Conservation (phyloP, 2,113 vertebrate genomes). For the Hipposideros armiger region DNA sequence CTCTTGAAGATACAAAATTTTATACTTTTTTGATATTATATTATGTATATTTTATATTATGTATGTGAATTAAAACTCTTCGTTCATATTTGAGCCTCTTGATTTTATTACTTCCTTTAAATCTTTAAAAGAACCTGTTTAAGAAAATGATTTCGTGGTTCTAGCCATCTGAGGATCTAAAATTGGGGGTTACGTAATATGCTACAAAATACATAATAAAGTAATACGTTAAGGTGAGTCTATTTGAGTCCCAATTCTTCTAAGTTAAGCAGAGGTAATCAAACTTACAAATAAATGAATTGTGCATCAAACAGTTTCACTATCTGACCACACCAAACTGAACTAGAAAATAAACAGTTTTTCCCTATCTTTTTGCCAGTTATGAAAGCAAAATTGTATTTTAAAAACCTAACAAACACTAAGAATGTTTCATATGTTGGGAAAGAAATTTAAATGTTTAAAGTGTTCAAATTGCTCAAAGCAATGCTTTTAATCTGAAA, state of each 20-base stretch:
- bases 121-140: background rate
- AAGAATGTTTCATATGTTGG: background rate
- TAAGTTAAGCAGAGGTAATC: background rate
- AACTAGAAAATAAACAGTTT: background rate
- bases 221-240: background rate
- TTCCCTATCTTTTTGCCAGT: background rate
- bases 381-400: background rate
- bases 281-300: background rate
- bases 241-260: background rate
- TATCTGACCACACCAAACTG: background rate
- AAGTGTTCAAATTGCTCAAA: background rate
- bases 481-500: background rate
- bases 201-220: background rate
- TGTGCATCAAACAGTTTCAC: background rate
- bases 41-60: background rate
- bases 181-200: background rate
- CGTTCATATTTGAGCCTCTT: slow-evolving; percentile 16
- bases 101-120: slow-evolving; percentile 4
- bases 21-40: background rate
- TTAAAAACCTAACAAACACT: background rate
- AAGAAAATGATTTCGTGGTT: background rate
- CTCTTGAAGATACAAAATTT: background rate
- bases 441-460: background rate
- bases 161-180: background rate
- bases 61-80: background rate